Evolutionary conservation across 2,888 invertebrate genomes (phyloP), one percentile per base, ranked within the genome.

Genomic region (Cerastoderma edule): DNA sequence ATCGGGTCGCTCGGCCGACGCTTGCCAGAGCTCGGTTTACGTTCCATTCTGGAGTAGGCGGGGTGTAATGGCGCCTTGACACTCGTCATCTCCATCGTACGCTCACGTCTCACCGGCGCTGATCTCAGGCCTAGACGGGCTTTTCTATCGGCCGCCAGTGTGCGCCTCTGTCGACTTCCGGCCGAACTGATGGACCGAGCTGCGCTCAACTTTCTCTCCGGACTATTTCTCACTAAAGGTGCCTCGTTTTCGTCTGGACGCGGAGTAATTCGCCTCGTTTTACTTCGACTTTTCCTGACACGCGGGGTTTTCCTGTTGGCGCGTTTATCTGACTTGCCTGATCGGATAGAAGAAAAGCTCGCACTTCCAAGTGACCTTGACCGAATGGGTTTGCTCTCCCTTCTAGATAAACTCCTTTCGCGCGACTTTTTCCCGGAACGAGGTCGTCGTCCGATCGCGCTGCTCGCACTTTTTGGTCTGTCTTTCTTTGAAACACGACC

Each of bases 361-460:
- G 63, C 67, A 27, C 74, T 80, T 46, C 74, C 80, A 4, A 69
- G 56, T 2, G 80, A 80, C 5, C 63, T 53, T 46, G 71, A 75
- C 22, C 75, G 72, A 63, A 76, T 77, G n/a, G 69, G 56, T 35
- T 71, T 69, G 27, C 72, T 74, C 19, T 69, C 30, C 53, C 66
- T 75, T 35, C 77, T 70, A 19, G 80, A 77, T 10, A 60, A 44
- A 67, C 80, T 81, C 65, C 77, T 44, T 39, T 77, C 80, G 16
- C 77, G 75, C n/a, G 75, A 64, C 57, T 72, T 69, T 39, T 63
- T 75, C 8, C 64, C 69, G 13, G 75, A 78, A 35, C 67, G 35
- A 13, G 77, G 77, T 19, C 80, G 63, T 28, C 73, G 39, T 57
- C 74, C 65, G 30, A 27, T 10, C 4, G 50, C 28, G 22, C 46